A percentile compares a stretch with the other conserved stretches of the same genome.
These are phyloP conservation scores for Polymixis flavicincta DNA, from an alignment of 2,888 invertebrate species.

Conservation along the genomic window DNA sequence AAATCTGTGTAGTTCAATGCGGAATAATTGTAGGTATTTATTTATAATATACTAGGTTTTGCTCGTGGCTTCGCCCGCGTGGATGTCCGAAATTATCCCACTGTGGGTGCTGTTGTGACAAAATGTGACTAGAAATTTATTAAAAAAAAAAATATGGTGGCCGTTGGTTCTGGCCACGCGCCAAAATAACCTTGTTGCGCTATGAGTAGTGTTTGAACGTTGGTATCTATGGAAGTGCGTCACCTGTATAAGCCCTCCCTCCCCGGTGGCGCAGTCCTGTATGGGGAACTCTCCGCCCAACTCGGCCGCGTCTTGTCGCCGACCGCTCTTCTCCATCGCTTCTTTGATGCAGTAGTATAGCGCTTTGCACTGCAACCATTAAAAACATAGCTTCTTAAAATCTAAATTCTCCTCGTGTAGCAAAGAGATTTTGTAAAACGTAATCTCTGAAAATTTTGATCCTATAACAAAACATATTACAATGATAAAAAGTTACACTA, in stretches of 20 bases:
- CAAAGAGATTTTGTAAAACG: background rate
- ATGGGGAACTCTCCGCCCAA: constrained; percentile 99
- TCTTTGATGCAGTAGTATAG: constrained; percentile 99
- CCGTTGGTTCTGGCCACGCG: background rate
- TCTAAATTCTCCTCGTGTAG: background rate
- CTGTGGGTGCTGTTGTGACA: background rate
- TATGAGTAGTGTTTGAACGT: background rate
- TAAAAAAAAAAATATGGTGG: background rate
- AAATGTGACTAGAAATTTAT: background rate
- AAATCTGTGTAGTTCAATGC: background rate
- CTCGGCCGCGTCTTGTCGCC: constrained; percentile 93
- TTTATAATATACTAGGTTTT: background rate
- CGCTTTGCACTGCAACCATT: constrained; percentile 96
- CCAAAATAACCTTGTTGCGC: background rate
- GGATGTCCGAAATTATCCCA: too few species aligned
- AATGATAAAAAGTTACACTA: background rate
- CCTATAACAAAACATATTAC: background rate
- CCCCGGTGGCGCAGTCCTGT: constrained; percentile 98
- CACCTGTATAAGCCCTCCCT: constrained; percentile 98
- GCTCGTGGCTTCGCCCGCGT: too few species aligned
- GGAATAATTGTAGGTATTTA: background rate
- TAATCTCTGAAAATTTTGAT: background rate
- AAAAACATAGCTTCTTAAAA: constrained; percentile 13
- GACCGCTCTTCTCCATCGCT: constrained; percentile 98
- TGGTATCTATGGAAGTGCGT: constrained; percentile 5